Percentiles rank a stretch among this genome's conserved stretches.
Conservation (phyloP, 2,888 invertebrate genomes). For the Melinaea marsaeus region DNA sequence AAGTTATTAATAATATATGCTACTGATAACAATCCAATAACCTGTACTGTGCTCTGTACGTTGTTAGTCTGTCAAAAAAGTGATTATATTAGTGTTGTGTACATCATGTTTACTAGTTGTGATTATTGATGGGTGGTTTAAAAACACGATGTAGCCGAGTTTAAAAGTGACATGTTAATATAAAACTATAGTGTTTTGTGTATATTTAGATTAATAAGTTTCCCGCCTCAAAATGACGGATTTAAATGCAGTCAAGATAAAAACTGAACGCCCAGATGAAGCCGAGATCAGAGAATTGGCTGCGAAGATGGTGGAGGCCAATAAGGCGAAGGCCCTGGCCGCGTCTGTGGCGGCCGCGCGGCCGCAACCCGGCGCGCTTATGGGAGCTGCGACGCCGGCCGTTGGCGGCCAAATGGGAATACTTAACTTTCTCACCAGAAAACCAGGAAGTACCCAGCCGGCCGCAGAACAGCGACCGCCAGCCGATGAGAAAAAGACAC, state of each 20-base stretch:
- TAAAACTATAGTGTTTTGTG: slow-evolving; percentile 21
- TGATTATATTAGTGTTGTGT: slow-evolving; percentile 51
- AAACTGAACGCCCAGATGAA: slow-evolving; percentile 88
- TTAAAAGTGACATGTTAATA: slow-evolving; percentile 19
- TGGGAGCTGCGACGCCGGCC: slow-evolving; percentile 55
- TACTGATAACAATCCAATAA: slow-evolving; percentile 28
- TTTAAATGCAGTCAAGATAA: slow-evolving; percentile 73
- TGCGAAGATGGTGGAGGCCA: slow-evolving; percentile 90
- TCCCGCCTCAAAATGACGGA: slow-evolving; percentile 52
- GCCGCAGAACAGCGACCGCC: slow-evolving; percentile 51
- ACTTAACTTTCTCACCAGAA: slow-evolving; percentile 79
- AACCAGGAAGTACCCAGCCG: slow-evolving; percentile 49
- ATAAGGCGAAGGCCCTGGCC: slow-evolving; percentile 80
- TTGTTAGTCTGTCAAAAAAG: slow-evolving; percentile 59
- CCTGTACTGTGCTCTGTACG: slow-evolving; percentile 35
- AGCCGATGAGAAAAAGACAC: slow-evolving; percentile 63
- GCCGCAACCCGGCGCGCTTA: slow-evolving; percentile 63
- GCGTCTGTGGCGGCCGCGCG: slow-evolving; percentile 73
- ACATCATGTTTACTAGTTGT: slow-evolving; percentile 59
- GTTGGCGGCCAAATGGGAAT: slow-evolving; percentile 77
- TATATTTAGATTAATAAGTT: not conserved
- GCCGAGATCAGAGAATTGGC: slow-evolving; percentile 92
- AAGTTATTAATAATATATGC: slow-evolving; percentile 19
- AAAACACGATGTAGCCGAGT: slow-evolving; percentile 62
- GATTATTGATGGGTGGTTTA: slow-evolving; percentile 47